phyloP scores from a whole-genome alignment of 2,888 invertebrate species.

The Capitulum mitella region DNA sequence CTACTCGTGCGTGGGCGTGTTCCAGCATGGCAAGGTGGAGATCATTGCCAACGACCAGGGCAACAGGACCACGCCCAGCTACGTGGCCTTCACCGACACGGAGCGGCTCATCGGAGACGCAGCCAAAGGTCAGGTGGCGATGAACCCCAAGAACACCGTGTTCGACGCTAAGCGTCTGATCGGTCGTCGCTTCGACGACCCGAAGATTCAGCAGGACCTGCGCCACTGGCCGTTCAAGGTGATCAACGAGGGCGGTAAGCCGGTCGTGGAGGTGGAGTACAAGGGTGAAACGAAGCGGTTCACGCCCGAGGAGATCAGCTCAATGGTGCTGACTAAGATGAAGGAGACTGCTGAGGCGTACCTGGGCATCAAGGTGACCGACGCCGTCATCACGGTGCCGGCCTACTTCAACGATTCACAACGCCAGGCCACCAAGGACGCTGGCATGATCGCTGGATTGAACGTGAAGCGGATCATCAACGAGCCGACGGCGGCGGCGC shows the following conservation, averaged over 20 bases:
- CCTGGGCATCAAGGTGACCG: slow-evolving; percentile 70
- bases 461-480: slow-evolving; percentile 49
- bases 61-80: slow-evolving; percentile 44
- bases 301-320: slow-evolving; percentile 84
- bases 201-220: slow-evolving; percentile 85
- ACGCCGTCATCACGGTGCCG: slow-evolving; percentile 82
- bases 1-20: slow-evolving; percentile 45
- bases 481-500: slow-evolving; percentile 49
- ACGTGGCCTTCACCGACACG: slow-evolving; percentile 44
- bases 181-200: slow-evolving; percentile 80
- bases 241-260: slow-evolving; percentile 61
- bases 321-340: slow-evolving; percentile 62
- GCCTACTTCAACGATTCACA: slow-evolving; percentile 89
- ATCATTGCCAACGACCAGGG: slow-evolving; percentile 52
- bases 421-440: slow-evolving; percentile 86
- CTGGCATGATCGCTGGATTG: slow-evolving; percentile 51
- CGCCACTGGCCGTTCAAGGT: slow-evolving; percentile 93
- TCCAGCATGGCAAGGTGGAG: slow-evolving; percentile 43
- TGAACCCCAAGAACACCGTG: slow-evolving; percentile 70
- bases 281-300: slow-evolving; percentile 82
- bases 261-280: slow-evolving; percentile 60
- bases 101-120: slow-evolving; percentile 30
- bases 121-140: slow-evolving; percentile 39
- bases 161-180: slow-evolving; percentile 91
- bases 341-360: slow-evolving; percentile 73